Evolutionary conservation across 2,797 vertebrate genomes (phyloP).

Genomic region (Atherinosoma microstoma): DNA sequence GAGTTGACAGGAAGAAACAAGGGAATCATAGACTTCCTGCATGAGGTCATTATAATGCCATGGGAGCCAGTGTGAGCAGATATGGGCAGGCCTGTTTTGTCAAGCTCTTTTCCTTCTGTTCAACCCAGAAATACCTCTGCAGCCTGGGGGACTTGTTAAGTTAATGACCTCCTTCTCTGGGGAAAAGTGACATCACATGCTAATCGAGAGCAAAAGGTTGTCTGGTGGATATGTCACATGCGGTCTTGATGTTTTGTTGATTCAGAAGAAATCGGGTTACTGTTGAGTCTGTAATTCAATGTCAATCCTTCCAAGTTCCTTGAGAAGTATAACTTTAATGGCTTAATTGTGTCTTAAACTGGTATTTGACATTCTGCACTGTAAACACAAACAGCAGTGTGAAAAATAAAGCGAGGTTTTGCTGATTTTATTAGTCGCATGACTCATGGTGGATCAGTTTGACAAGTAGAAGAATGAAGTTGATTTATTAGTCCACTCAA

Average conservation of each 20-base stretch:
- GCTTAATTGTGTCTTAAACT: slow-evolving; percentile 34
- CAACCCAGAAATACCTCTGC: slow-evolving; percentile 76
- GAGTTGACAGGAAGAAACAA: slow-evolving; percentile 82
- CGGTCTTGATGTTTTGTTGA: slow-evolving; percentile 53
- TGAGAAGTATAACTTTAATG: slow-evolving; percentile 28
- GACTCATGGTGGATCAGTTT: slow-evolving; percentile 32
- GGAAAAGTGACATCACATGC: slow-evolving; percentile 79
- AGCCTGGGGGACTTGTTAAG: slow-evolving; percentile 72
- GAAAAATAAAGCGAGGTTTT: slow-evolving; percentile 16
- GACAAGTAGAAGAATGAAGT: slow-evolving; percentile 35
- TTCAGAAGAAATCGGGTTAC: slow-evolving; percentile 20
- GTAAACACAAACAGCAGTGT: slow-evolving; percentile 14
- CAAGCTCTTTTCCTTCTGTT: slow-evolving; percentile 78
- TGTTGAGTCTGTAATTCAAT: slow-evolving; percentile 22
- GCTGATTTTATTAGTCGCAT: slow-evolving; percentile 24
- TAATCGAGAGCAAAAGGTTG: slow-evolving; percentile 61
- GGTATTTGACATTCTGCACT: slow-evolving; percentile 22
- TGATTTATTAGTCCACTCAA: slow-evolving; percentile 51
- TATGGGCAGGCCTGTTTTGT: slow-evolving; percentile 78
- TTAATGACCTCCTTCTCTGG: slow-evolving; percentile 71
- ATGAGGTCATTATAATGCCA: slow-evolving; percentile 82
- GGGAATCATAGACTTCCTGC: slow-evolving; percentile 81
- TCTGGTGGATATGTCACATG: slow-evolving; percentile 58
- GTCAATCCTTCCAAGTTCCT: slow-evolving; percentile 11
- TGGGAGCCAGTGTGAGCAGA: slow-evolving; percentile 74